Conservation (phyloP, 2,888 invertebrate genomes). For the Axea sp. region DNA sequence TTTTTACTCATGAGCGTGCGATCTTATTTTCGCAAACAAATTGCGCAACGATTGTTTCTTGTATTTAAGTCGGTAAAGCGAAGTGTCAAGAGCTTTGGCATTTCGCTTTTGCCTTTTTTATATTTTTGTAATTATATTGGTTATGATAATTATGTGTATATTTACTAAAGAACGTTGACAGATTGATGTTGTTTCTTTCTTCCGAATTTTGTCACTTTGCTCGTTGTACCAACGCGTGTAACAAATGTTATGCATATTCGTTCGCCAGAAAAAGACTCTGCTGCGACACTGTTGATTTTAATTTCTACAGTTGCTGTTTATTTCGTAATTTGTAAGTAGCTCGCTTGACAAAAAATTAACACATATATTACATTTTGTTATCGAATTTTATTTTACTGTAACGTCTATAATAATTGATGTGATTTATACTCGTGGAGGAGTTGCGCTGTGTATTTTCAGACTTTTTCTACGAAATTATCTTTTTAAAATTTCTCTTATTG, state of each 20-base stretch:
- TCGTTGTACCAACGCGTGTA: background rate
- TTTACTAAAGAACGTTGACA: too few species aligned
- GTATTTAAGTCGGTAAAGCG: too few species aligned
- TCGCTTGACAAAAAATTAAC: background rate
- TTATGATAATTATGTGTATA: too few species aligned
- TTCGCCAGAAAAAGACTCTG: background rate
- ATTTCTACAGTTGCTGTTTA: slow-evolving; percentile 1
- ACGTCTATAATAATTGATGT: too few species aligned
- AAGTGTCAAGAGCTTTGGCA: too few species aligned
- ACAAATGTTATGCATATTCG: slow-evolving; percentile 7
- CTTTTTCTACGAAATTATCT: too few species aligned
- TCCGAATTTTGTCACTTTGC: too few species aligned
- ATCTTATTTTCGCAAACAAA: background rate
- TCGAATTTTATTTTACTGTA: slow-evolving; percentile 13
- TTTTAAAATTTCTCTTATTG: too few species aligned
- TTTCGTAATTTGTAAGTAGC: slow-evolving; percentile 2
- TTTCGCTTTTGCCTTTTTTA: background rate
- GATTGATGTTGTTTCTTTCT: too few species aligned
- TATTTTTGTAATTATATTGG: background rate
- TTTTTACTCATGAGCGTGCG: background rate
- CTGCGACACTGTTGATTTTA: background rate
- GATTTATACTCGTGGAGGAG: too few species aligned
- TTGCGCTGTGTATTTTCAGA: too few species aligned
- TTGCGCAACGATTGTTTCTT: background rate
- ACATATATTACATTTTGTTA: slow-evolving; percentile 9